phyloP scores from a whole-genome alignment of 2,888 invertebrate genomes.

The Rosalia funebris region DNA sequence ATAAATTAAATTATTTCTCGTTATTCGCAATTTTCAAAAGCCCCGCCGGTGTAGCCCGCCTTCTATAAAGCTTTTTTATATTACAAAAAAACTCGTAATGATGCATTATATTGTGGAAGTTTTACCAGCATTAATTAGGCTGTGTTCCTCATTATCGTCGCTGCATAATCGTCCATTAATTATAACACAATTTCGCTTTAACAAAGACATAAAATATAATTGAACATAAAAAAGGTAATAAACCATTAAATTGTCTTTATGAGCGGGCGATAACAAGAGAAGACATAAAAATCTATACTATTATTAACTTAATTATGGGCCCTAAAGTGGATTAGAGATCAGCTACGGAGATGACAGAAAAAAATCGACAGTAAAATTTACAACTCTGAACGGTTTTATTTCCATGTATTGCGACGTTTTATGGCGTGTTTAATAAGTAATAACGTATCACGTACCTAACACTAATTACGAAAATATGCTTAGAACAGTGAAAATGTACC shows the following conservation, averaged over 20 bases:
- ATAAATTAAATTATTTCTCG: no score
- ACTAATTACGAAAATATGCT: no score
- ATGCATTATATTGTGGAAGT: background rate
- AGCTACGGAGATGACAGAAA: background rate
- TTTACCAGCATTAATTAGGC: background rate
- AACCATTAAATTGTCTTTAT: conserved; percentile 15
- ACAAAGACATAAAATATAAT: conserved; percentile 27
- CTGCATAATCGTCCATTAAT: conserved; percentile 11
- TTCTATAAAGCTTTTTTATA: background rate
- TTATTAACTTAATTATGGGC: background rate
- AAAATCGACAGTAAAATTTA: background rate
- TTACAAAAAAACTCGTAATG: background rate
- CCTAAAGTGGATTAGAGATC: background rate
- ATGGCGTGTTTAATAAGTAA: no score
- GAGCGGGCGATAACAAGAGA: background rate
- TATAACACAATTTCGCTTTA: conserved; percentile 20
- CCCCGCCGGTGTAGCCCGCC: background rate
- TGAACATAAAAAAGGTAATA: conserved; percentile 25
- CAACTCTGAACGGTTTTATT: no score
- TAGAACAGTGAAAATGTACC: no score
- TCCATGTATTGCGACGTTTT: no score
- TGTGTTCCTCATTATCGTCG: background rate
- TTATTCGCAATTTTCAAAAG: background rate
- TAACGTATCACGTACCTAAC: no score
- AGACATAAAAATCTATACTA: conserved; percentile 1